These are phyloP conservation scores for Epinotia nisella DNA, from an alignment of 2,888 invertebrate genomes.

Conservation along the genomic window DNA sequence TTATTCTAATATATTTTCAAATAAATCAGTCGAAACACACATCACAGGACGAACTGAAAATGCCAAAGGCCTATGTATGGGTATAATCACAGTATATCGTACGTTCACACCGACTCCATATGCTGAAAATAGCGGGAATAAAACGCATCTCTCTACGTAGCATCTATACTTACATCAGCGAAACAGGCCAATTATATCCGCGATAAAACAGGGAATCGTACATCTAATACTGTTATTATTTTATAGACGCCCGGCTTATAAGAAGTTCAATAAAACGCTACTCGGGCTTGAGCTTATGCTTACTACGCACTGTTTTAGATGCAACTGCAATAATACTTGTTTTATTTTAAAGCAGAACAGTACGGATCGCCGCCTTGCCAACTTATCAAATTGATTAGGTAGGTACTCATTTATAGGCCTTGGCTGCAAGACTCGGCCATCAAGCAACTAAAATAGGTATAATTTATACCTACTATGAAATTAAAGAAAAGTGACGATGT, in stretches of 20 bases:
- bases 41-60: slow-evolving; percentile 66
- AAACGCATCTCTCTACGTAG: background rate
- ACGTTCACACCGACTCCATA: background rate
- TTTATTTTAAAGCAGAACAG: slow-evolving; percentile 1
- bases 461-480: background rate
- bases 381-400: background rate
- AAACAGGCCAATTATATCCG: background rate
- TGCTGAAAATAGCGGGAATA: background rate
- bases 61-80: slow-evolving; percentile 35
- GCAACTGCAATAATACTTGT: slow-evolving; percentile 19
- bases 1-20: slow-evolving; percentile 59
- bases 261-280: background rate
- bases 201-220: background rate
- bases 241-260: slow-evolving; percentile 9
- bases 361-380: background rate
- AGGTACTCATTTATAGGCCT: background rate
- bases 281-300: slow-evolving; percentile 4
- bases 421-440: background rate
- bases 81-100: slow-evolving; percentile 17
- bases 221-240: slow-evolving; percentile 17
- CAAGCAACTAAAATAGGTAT: background rate
- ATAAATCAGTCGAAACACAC: slow-evolving; percentile 68
- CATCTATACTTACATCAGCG: background rate
- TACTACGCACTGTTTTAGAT: background rate
- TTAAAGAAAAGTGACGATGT: background rate